Evolutionary conservation across 2,888 invertebrate species (phyloP).

Genomic region (Hirtodrosophila duncani): DNA sequence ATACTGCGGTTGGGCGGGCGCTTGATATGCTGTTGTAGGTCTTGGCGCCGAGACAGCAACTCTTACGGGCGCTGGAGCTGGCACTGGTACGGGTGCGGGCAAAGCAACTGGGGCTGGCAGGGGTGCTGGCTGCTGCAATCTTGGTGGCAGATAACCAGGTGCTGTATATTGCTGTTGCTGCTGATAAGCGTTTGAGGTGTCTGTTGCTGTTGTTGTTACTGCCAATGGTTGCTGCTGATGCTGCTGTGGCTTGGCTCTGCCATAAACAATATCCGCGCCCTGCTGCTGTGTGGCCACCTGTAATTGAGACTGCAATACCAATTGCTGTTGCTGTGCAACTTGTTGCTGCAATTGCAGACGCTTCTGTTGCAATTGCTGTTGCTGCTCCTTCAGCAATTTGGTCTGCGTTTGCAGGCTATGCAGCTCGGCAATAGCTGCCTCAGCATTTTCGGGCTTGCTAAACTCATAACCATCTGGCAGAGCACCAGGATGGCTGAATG

Average conservation of each 20-base stretch:
- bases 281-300: conserved; percentile 24
- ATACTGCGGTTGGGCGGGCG: conserved; percentile 2
- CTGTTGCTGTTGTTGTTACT: conserved; percentile 17
- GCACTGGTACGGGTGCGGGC: conserved; percentile 5
- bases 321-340: conserved; percentile 20
- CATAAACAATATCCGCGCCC: conserved; percentile 41
- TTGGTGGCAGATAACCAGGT: conserved; percentile 23
- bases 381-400: conserved; percentile 52
- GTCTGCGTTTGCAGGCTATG: conserved; percentile 66
- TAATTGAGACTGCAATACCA: conserved; percentile 29
- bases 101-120: background rate
- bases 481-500: conserved; percentile 24
- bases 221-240: conserved; percentile 33
- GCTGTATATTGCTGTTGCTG: conserved; percentile 15
- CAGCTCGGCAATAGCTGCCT: conserved; percentile 66
- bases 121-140: conserved; percentile 4
- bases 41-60: background rate
- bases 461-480: conserved; percentile 68
- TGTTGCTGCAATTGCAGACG: conserved; percentile 11
- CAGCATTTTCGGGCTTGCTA: conserved; percentile 59
- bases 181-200: conserved; percentile 2
- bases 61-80: background rate
- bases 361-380: conserved; percentile 37
- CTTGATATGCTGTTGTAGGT: background rate
- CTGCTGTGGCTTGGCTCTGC: conserved; percentile 38